These are phyloP conservation scores for Opisthograptis luteolata DNA, from an alignment of 2,888 invertebrate genomes.

Conservation along the genomic window DNA sequence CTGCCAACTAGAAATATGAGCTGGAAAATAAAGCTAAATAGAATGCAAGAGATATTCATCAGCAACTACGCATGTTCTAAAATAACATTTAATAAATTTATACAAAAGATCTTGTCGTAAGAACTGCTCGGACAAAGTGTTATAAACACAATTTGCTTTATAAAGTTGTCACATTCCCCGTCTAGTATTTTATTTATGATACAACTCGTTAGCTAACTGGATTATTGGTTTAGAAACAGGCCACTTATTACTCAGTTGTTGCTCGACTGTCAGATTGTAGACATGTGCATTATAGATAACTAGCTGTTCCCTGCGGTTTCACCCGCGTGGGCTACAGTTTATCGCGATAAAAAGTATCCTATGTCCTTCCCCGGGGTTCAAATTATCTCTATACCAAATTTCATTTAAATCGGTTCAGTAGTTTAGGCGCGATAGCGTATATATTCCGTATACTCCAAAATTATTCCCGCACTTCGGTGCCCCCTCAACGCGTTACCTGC, in stretches of 20 bases:
- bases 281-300: slow-evolving; percentile 19
- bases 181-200: slow-evolving; percentile 25
- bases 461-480: too few relatives aligned
- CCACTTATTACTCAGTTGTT: slow-evolving; percentile 12
- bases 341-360: too few relatives aligned
- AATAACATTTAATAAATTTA: slow-evolving; percentile 12
- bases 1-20: slow-evolving; percentile 4
- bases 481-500: too few relatives aligned
- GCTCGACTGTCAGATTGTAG: slow-evolving; percentile 4
- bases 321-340: too few relatives aligned
- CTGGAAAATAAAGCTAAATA: slow-evolving; percentile 1
- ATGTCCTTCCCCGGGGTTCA: too few relatives aligned
- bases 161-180: slow-evolving; percentile 31
- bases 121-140: slow-evolving; percentile 24
- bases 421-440: too few relatives aligned
- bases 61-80: background rate
- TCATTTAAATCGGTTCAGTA: too few relatives aligned
- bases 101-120: slow-evolving; percentile 23
- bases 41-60: background rate
- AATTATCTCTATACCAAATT: too few relatives aligned
- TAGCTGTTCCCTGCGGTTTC: too few relatives aligned
- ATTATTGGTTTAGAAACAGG: slow-evolving; percentile 33
- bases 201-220: slow-evolving; percentile 21
- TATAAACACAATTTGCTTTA: slow-evolving; percentile 30
- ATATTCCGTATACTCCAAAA: too few relatives aligned